Conservation (phyloP, 2,113 vertebrate species). For the Thomomys bottae region DNA sequence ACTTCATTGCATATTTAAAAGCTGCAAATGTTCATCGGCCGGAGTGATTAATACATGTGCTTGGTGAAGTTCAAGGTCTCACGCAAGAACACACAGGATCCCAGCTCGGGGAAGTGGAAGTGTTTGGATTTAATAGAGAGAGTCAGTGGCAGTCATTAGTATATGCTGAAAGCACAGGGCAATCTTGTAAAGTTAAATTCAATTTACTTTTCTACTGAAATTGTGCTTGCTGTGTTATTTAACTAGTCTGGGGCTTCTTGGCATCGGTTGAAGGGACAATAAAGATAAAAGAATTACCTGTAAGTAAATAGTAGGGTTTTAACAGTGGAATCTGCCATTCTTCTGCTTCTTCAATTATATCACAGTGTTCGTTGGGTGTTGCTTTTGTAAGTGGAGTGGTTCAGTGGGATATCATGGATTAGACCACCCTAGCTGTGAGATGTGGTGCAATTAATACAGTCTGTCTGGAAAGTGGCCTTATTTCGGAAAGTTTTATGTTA, state of each 20-base stretch:
- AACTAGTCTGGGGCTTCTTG: constrained; percentile 83
- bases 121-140: constrained; percentile 76
- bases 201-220: constrained; percentile 82
- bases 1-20: constrained; percentile 72
- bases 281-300: constrained; percentile 87
- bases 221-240: constrained; percentile 80
- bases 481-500: constrained; percentile 87
- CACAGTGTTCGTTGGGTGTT: constrained; percentile 72
- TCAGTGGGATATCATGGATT: constrained; percentile 75
- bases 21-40: constrained; percentile 71
- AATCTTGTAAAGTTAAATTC: constrained; percentile 84
- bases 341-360: constrained; percentile 82
- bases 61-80: constrained; percentile 75
- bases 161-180: constrained; percentile 80
- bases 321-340: constrained; percentile 69
- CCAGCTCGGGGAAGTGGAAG: constrained; percentile 62
- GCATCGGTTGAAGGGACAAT: constrained; percentile 82
- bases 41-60: constrained; percentile 70
- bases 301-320: constrained; percentile 84
- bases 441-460: constrained; percentile 85
- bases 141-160: constrained; percentile 81
- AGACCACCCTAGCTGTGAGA: constrained; percentile 84
- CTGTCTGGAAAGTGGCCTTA: constrained; percentile 86
- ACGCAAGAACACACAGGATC: constrained; percentile 63
- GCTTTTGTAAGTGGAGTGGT: constrained; percentile 79